Percentiles rank a stretch among this genome's conserved stretches.
Conservation (phyloP, 2,113 vertebrate genomes). For the Acrocephalus kingi region DNA sequence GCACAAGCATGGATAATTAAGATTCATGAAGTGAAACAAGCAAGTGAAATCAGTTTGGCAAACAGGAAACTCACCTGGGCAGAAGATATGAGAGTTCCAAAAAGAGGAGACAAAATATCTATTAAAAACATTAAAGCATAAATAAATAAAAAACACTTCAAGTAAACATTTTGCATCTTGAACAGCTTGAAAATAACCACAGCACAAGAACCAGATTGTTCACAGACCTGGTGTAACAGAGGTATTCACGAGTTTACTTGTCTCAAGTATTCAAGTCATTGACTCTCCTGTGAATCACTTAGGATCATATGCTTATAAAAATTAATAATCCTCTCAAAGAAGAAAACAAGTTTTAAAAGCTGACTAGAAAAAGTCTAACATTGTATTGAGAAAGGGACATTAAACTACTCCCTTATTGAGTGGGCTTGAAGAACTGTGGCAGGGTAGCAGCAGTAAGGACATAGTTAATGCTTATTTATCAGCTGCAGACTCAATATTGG, state of each 20-base stretch:
- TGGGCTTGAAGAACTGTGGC: neutral
- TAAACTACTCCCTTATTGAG: rapidly evolving
- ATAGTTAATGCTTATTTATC: neutral
- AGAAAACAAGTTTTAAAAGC: neutral
- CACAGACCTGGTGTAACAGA: neutral
- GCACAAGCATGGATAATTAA: neutral
- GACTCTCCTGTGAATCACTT: neutral
- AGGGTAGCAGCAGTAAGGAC: neutral
- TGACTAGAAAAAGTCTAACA: neutral
- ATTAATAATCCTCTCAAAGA: neutral
- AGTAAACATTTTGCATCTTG: neutral
- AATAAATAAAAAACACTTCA: neutral
- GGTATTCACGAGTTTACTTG: neutral
- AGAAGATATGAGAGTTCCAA: conserved; percentile 92
- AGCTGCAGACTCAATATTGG: neutral
- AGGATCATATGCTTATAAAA: neutral
- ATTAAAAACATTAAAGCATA: conserved; percentile 45
- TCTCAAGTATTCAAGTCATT: neutral
- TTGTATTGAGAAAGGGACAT: neutral
- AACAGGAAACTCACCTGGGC: conserved; percentile 84
- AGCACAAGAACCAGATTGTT: neutral
- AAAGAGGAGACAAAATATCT: conserved; percentile 97
- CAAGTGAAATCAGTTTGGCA: neutral
- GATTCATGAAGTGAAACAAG: neutral
- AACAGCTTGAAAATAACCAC: neutral